phyloP scores from a whole-genome alignment of 2,888 invertebrate genomes.

The Hermaeophaga mercurialis region DNA sequence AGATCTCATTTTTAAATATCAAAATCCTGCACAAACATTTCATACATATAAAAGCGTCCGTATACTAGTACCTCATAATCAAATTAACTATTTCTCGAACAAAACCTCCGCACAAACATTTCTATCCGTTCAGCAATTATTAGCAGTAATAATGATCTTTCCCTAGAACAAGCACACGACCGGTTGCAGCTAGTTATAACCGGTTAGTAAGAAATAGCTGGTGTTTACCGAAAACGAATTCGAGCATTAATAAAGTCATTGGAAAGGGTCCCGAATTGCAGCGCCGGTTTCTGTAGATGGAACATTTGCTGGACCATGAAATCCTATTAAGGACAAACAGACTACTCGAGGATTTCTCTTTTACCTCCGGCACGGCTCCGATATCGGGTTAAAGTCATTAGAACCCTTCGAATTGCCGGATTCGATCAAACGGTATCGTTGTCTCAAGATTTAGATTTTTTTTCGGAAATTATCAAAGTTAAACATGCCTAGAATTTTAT shows the following conservation, averaged over 20 bases:
- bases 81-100: too few relatives aligned
- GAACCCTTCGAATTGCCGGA: conserved; percentile 8
- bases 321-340: conserved; percentile 28
- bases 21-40: too few relatives aligned
- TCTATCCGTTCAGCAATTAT: not conserved
- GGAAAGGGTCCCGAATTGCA: conserved; percentile 16
- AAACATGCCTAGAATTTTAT: too few relatives aligned
- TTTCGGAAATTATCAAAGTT: too few relatives aligned
- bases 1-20: too few relatives aligned
- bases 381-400: conserved; percentile 29
- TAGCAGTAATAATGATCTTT: conserved; percentile 1
- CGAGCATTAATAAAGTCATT: conserved; percentile 26
- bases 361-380: conserved; percentile 17
- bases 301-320: conserved; percentile 23
- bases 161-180: not conserved
- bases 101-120: too few relatives aligned
- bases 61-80: too few relatives aligned
- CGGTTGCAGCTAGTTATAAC: not conserved
- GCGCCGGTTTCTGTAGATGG: conserved; percentile 7
- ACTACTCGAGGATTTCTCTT: conserved; percentile 21
- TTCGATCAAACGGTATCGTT: conserved; percentile 13
- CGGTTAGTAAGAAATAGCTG: conserved; percentile 18
- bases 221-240: conserved; percentile 18
- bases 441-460: not conserved
- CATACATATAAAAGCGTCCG: too few relatives aligned